Base-by-base conservation (phyloP, 2,888 invertebrate genomes). In the Hedychridium roseum region DNA sequence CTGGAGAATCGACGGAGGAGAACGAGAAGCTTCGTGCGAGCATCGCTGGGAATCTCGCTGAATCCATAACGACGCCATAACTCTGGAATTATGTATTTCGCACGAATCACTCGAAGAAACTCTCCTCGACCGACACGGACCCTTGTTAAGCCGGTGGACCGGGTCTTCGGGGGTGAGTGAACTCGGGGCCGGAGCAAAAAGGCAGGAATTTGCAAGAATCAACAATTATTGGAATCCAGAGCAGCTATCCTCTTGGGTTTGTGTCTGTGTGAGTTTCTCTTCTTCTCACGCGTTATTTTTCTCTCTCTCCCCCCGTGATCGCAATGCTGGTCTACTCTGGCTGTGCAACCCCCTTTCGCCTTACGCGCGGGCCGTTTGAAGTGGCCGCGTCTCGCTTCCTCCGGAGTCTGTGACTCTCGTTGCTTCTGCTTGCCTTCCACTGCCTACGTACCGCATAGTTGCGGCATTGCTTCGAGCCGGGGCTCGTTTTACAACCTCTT, bases 151-250 rank as follows among this genome's bases (percentile, higher is more conserved):
- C 6, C 31, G 23, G n/a, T 11, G 31, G 23, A 18, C 16, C 31
- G 18, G 5, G 18, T n/a, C n/a, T n/a, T n/a, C n/a, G 12, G 49
- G 41, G 67, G 70, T 61, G 59, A 65, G 58, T 66, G 68, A 68
- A 66, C 65, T 59, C 59, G 37, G 38, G 44, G 38, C 45, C 26
- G 38, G 38, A 38, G 58, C 61, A 77, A 76, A 76, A 75, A 73
- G 72, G 46, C 57, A 60, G 68, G 76, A 76, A 76, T 76, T 71
- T 70, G 71, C 71, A 76, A 75, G 74, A 77, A 76, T 76, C 74
- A 76, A 77, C 77, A 76, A 77, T 78, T 76, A 74, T 74, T 74
- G 74, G 77, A 76, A 77, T 76, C 70, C 75, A 68, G 74, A 72
- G 74, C 72, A 70, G 71, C 57, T n/a, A 34, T 54, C 50, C 52